Evolutionary conservation across 2,888 invertebrate species (phyloP).

Genomic region (Melipona bicolor): DNA sequence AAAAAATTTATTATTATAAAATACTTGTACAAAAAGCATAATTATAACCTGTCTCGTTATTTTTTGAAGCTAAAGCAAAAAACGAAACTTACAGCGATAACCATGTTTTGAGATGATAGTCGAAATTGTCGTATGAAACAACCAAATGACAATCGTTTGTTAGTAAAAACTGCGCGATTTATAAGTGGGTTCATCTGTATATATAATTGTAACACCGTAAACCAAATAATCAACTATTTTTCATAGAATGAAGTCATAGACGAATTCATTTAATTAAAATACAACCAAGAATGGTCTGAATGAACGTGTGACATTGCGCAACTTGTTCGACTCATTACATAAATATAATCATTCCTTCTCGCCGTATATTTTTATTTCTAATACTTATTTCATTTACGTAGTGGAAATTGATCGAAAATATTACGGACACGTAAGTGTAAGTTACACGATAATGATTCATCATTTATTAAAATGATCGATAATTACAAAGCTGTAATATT

Average conservation of each 20-base stretch:
- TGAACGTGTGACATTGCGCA: slow-evolving; percentile 44
- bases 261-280: neutral
- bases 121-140: slow-evolving; percentile 74
- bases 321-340: slow-evolving; percentile 34
- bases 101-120: slow-evolving; percentile 78
- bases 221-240: slow-evolving; percentile 14
- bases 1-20: too few species aligned
- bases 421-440: neutral
- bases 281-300: neutral
- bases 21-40: too few species aligned
- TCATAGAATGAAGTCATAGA: neutral
- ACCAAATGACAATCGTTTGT: slow-evolving; percentile 68
- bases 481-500: neutral
- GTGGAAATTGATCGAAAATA: slow-evolving; percentile 5
- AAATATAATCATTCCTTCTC: slow-evolving; percentile 19
- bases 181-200: slow-evolving; percentile 75
- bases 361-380: slow-evolving; percentile 3
- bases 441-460: slow-evolving; percentile 3
- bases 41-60: neutral
- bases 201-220: slow-evolving; percentile 16
- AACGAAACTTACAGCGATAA: slow-evolving; percentile 78
- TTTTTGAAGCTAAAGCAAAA: neutral
- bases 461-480: neutral
- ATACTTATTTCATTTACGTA: slow-evolving; percentile 19
- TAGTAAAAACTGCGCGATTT: slow-evolving; percentile 71